Evolutionary conservation across 53 echinoderm and acorn worm species (phyloP).

Genomic region (Echinarachnius parma): DNA sequence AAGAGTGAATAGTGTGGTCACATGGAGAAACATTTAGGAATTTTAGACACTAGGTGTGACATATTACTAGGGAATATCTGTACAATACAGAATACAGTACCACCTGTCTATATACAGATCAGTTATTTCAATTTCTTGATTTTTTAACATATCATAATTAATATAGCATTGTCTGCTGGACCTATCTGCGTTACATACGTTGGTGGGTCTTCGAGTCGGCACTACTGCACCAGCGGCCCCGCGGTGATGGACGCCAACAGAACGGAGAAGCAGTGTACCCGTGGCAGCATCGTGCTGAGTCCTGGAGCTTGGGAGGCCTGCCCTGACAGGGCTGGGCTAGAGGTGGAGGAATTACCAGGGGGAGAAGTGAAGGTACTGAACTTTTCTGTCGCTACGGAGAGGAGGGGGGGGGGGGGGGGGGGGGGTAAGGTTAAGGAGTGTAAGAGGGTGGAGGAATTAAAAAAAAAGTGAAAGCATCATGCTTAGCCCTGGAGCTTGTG

Average conservation of each 20-base stretch:
- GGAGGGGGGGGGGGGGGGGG: no score
- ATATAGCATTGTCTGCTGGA: conserved; percentile 70
- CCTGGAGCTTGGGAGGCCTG: conserved; percentile 72
- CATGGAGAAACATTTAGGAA: no score
- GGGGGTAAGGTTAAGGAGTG: conserved; percentile 77
- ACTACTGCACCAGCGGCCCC: conserved; percentile 81
- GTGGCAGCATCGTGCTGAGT: conserved; percentile 74
- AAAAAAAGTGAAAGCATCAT: conserved; percentile 80
- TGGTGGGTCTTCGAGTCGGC: conserved; percentile 54
- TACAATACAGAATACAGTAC: no score
- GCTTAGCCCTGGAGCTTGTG: conserved; percentile 69
- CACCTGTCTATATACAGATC: no score
- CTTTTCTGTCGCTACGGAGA: no score
- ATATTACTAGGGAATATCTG: no score
- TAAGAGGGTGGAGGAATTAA: conserved; percentile 73
- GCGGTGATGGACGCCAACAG: conserved; percentile 77
- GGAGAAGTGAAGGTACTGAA: conserved; percentile 54
- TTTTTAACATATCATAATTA: no score
- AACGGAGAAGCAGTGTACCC: conserved; percentile 78
- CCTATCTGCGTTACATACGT: conserved; percentile 73
- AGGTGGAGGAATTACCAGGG: conserved; percentile 13
- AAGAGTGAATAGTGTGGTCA: no score
- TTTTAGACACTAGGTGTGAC: no score
- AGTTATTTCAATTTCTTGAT: no score
- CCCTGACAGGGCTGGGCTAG: conserved; percentile 52